Evolutionary conservation across 2,888 invertebrate species (phyloP).

Genomic region (Thelaira solivaga): DNA sequence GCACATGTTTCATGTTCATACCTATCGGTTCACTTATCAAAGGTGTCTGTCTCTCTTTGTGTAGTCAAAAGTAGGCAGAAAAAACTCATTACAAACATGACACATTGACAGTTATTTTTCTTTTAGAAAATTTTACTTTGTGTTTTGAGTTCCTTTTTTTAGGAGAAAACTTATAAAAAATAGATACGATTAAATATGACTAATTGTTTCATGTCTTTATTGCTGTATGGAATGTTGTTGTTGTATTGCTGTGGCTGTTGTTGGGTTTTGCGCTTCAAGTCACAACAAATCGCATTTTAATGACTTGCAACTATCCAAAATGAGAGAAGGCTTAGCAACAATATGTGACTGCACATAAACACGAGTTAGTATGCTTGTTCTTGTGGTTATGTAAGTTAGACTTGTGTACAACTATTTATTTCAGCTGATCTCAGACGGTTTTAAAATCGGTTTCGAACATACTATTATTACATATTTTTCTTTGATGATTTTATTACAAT

Average conservation of each 20-base stretch:
- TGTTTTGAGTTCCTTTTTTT: constrained; percentile 9
- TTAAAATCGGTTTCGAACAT: too few relatives aligned
- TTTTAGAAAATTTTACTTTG: neutral
- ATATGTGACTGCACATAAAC: too few relatives aligned
- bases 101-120: constrained; percentile 55
- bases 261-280: constrained; percentile 45
- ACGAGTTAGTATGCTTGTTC: too few relatives aligned
- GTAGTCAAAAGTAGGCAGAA: neutral
- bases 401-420: too few relatives aligned
- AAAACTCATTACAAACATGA: constrained; percentile 47
- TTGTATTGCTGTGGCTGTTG: neutral
- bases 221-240: too few relatives aligned
- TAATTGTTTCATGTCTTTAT: constrained; percentile 54
- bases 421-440: too few relatives aligned
- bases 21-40: neutral
- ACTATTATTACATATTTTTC: too few relatives aligned
- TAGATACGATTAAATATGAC: constrained; percentile 16
- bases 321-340: too few relatives aligned
- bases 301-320: constrained; percentile 30
- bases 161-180: neutral
- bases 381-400: too few relatives aligned
- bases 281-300: constrained; percentile 58
- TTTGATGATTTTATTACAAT: too few relatives aligned
- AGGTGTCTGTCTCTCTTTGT: neutral
- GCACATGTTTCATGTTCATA: neutral